phyloP scores from a whole-genome alignment of 2,797 vertebrate genomes.

The Ispidina picta region DNA sequence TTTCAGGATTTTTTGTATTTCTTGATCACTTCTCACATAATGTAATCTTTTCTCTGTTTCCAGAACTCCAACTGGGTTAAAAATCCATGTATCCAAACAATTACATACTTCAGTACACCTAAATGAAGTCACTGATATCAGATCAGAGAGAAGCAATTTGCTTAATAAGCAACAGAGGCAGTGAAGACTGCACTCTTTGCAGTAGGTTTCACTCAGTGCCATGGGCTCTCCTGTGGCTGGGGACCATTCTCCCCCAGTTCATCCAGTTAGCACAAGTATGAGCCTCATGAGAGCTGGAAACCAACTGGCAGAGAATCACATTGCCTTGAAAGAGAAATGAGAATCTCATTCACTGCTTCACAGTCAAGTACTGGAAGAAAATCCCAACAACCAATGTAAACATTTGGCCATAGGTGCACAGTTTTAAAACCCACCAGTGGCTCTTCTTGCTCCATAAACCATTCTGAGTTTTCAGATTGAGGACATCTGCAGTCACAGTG shows the following conservation, averaged over 20 bases:
- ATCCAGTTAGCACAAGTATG: neutral
- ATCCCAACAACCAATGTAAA: too few relatives aligned
- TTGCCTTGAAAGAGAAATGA: neutral
- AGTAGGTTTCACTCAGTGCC: neutral
- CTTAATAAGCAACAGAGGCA: neutral
- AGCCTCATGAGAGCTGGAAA: neutral
- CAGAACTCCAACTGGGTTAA: neutral
- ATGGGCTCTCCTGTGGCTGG: neutral
- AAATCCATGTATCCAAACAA: neutral
- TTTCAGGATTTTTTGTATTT: neutral
- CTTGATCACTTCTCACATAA: neutral
- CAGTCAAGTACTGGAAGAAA: too few relatives aligned
- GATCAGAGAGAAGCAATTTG: neutral
- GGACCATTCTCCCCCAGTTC: neutral
- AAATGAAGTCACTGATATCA: neutral
- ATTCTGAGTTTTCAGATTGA: neutral
- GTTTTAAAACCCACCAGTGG: rapidly evolving
- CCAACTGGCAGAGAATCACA: neutral
- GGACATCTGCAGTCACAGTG: neutral
- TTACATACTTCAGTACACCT: neutral
- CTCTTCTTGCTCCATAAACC: neutral
- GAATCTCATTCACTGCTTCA: too few relatives aligned
- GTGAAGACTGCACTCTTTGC: neutral
- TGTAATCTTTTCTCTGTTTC: neutral
- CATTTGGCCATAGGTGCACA: neutral